phyloP scores from a whole-genome alignment of 2,113 vertebrate genomes.

The Anser cygnoides region DNA sequence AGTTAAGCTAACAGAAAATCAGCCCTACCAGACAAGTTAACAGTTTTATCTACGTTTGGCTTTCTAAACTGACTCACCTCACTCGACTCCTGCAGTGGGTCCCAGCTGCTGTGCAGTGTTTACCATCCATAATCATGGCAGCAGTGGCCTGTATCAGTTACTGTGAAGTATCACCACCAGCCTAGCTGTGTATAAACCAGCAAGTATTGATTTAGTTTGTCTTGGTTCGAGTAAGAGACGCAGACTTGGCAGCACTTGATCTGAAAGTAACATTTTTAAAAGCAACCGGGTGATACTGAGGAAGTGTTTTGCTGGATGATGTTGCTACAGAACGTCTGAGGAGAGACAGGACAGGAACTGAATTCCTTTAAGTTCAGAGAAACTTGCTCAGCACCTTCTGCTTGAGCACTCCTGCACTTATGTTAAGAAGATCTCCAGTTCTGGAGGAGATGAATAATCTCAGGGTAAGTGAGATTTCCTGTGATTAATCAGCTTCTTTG shows the following conservation, averaged over 20 bases:
- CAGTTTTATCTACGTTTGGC: background rate
- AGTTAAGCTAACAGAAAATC: background rate
- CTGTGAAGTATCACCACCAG: background rate
- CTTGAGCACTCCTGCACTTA: background rate
- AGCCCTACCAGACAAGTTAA: background rate
- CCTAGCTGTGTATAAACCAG: background rate
- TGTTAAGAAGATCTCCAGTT: background rate
- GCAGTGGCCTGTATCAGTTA: background rate
- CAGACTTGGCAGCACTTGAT: background rate
- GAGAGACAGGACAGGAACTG: background rate
- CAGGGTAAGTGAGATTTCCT: background rate
- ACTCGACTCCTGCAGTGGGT: background rate
- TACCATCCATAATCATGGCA: background rate
- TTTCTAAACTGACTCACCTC: background rate
- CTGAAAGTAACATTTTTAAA: background rate
- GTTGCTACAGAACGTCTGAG: background rate
- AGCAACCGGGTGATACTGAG: background rate
- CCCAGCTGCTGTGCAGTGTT: background rate
- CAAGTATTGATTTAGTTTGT: background rate
- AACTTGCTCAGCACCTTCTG: background rate
- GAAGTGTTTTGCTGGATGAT: background rate
- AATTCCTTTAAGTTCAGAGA: background rate
- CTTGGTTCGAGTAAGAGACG: background rate
- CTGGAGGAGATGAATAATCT: background rate
- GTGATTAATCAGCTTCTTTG: background rate